Evolutionary conservation across 2,113 vertebrate species (phyloP), one percentile per base, ranked within the genome.

Genomic region (Ochotona princeps): DNA sequence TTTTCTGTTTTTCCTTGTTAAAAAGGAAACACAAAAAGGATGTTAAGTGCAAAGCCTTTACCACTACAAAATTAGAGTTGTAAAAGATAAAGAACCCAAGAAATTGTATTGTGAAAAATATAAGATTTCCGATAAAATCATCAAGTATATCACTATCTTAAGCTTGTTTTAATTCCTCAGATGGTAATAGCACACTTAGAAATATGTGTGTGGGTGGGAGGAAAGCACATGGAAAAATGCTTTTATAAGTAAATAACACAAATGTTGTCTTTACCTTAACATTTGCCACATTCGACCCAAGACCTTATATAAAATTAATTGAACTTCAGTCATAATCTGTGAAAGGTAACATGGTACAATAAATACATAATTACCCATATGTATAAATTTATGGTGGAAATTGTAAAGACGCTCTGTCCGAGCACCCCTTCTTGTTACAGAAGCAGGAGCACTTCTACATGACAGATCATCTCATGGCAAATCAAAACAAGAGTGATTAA

Each of bases 41-140:
- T 93, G 83, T 90, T 95, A 96, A 96, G 72, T 96, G 96, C 95
- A 96, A 96, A 96, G 94, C 93, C 92, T 97, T 97, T 96, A 94
- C 74, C 96, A 95, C 87, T 96, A 94, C 69, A 96, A 97, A 96
- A 96, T 96, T 90, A 91, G 89, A 92, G 47, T 30, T 92, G 83
- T 72, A 92, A 94, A 94, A 91, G 88, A 78, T 93, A 93, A 89
- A 94, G 89, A 95, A 96, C 88, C 79, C 92, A 96, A 90, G 75
- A 96, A 85, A 54, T 72, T 85, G 30, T 14, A 91, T 60, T 93
- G 93, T 87, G 91, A 96, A 93, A 95, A 96, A 97, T 96, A 94
- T 25, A 96, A 61, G 44, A 96, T 95, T 95, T 89, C 84, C 83
- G 92, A 91, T 73, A 96, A 96, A 94, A 78, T 72, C 10, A 75